Percentiles rank a stretch among this genome's conserved stretches.
phyloP scores from a whole-genome alignment of 2,113 vertebrate species.

The Lamprotornis superbus region DNA sequence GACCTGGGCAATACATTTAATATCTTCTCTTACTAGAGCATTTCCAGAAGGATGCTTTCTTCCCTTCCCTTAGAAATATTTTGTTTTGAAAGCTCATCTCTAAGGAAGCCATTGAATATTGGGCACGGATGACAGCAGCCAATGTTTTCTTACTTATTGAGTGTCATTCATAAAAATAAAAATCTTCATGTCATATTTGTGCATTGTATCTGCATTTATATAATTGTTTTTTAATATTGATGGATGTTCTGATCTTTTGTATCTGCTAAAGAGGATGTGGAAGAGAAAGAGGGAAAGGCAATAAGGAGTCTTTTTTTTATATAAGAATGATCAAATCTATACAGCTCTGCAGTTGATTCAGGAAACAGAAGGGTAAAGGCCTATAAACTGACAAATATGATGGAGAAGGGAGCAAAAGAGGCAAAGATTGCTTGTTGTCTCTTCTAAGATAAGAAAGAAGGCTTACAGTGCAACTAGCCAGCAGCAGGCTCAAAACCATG shows the following conservation, averaged over 20 bases:
- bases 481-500: neutral
- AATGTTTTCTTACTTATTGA: neutral
- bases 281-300: neutral
- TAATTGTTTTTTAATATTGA: neutral
- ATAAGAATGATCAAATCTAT: neutral
- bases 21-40: neutral
- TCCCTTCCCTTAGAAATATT: neutral
- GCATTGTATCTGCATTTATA: neutral
- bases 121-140: neutral
- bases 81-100: neutral
- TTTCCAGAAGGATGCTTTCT: neutral
- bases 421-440: neutral
- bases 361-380: neutral
- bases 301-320: neutral
- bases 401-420: neutral
- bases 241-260: neutral
- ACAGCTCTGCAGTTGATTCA: neutral
- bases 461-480: neutral
- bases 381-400: neutral
- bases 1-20: neutral
- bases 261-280: neutral
- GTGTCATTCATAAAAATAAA: neutral
- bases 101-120: neutral
- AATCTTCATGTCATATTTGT: neutral
- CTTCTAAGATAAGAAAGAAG: neutral